Base-by-base conservation (phyloP, 2,797 vertebrate species). In the Furcifer pardalis region DNA sequence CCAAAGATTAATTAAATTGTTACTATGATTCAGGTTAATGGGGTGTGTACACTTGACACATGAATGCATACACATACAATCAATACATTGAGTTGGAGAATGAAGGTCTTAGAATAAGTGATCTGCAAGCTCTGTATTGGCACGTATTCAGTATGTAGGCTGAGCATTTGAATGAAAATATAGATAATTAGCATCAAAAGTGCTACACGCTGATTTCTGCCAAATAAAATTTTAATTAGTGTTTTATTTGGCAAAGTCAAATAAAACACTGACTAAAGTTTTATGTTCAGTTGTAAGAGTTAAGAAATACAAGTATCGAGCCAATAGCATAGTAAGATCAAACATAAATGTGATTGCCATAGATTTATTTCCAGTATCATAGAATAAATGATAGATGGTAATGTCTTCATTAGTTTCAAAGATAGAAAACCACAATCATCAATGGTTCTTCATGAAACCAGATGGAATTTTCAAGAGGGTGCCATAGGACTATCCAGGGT, bases 1-100 rank as follows among this genome's bases (percentile, higher is more conserved):
- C 60, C 44, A 32, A 77, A 44, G 27, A 60, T 84, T 84, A 78
- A 77, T 75, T 75, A 63, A 82, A 66, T 60, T 77, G 65, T 60
- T 84, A 42, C 42, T 44, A 60, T n/a, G 59, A 30, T 77, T 77
- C 30, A 69, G 30, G 25, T 69, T 5, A 37, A 27, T 30, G 25
- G 23, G 12, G 5, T 27, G 9, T 32, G 7, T 35, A n/a, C 13
- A 49, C 23, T 49, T 35, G 46, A 30, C 13, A 52, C 59, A 60
- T n/a, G 65, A 8, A 27, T 27, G 19, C 8, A 44, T 17, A 78
- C 30, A 44, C 37, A 63, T 19, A 56, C 21, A 56, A 56, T 56
- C 52, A 56, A 56, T 56, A 17, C 7, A n/a, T 17, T 62, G 25
- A 65, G 27, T 40, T 76, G 66, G 30, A 65, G 60, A 25, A 30